phyloP scores from a whole-genome alignment of 2,797 vertebrate species.

The Pogoniulus pusillus region DNA sequence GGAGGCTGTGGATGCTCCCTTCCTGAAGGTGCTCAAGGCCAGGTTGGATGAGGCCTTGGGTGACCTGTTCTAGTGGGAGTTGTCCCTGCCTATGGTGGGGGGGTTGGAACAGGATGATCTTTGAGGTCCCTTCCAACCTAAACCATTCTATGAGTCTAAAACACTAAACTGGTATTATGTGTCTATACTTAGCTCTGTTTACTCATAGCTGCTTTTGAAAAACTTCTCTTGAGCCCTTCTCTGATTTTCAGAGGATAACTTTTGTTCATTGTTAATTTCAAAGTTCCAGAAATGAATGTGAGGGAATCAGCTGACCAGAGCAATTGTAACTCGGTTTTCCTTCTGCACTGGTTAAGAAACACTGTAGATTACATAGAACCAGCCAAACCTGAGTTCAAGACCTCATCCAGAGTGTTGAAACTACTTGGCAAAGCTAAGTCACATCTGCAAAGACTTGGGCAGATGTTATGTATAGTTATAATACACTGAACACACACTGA shows the following conservation, averaged over 20 bases:
- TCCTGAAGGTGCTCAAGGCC: no score
- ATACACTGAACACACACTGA: neutral
- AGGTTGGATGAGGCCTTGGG: no score
- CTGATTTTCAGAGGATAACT: neutral
- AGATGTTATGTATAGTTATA: slow-evolving; percentile 6
- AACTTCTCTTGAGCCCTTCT: neutral
- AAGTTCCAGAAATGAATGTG: neutral
- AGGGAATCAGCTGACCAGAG: neutral
- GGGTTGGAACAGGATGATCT: no score
- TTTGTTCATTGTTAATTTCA: neutral
- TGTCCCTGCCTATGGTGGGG: no score
- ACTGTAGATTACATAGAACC: neutral
- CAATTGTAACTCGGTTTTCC: neutral
- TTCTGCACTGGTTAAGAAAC: neutral
- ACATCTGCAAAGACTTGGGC: slow-evolving; percentile 46
- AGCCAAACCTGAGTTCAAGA: slow-evolving; percentile 53
- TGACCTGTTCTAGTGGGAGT: no score
- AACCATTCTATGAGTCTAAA: no score
- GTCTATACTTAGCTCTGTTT: neutral
- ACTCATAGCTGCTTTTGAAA: neutral
- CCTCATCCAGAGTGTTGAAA: slow-evolving; percentile 37
- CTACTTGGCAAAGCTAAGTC: slow-evolving; percentile 45
- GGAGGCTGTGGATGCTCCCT: no score
- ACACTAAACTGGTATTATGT: neutral
- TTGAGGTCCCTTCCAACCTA: no score